Base-by-base conservation (phyloP, 2,113 vertebrate genomes). In the Sinocyclocheilus anophthalmus region DNA sequence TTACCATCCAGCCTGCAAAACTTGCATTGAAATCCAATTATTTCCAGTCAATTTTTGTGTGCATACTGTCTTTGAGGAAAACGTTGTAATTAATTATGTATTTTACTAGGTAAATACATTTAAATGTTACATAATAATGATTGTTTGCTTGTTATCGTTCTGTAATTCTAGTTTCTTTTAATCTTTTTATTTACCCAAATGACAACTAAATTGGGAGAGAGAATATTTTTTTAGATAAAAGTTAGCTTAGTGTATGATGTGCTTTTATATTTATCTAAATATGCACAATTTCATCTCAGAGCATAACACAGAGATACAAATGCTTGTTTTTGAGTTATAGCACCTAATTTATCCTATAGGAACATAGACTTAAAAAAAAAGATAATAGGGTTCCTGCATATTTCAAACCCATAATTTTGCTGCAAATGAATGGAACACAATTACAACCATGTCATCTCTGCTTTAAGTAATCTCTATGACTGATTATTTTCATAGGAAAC, bases 11-110 rank as follows among this genome's bases (percentile, higher is more conserved):
- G 90, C 88, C 88, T 91, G 89, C 88, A 91, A 87, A 91, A 91
- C 91, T 91, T 92, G 92, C 92, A 94, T 93, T 92, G 93, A 93
- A 94, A 93, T 91, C 87, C 92, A 90, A 93, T 94, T 92, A 92
- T 91, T 92, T 92, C 84, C 88, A 72, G 93, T 93, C 92, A 90
- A 78, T 92, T 89, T 90, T 90, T 88, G 90, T 87, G 86, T 87
- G 88, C 37, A 0, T 81, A 79, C 88, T 88, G 88, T 90, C 90
- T 82, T 76, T 73, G 39, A 16, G 6, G 55, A 16, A 7, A 80
- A 33, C 3, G 11, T 14, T 14, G n/a, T 70, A 37, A 83, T 22
- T 3, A 50, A n/a, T 53, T 0, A 65, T 59, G 13, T 30, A 18
- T 24, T 65, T 81, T 30, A 18, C 37, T 22, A 50, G 42, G n/a